Conservation (phyloP, 2,888 invertebrate species). For the Trachelus iudaicus region DNA sequence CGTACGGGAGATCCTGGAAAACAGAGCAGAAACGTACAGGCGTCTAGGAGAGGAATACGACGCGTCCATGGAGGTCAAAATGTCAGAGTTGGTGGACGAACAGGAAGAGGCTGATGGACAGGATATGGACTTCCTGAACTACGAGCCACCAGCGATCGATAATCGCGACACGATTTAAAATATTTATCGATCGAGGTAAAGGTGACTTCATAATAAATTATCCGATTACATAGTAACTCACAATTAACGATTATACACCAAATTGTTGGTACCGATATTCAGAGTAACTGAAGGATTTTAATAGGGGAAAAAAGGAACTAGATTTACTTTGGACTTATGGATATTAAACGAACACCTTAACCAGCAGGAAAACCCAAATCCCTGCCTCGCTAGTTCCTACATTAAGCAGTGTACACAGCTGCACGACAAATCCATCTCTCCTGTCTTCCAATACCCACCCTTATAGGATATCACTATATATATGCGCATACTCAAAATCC, state of each 20-base stretch:
- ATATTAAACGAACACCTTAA: constrained; percentile 41
- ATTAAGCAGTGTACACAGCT: constrained; percentile 64
- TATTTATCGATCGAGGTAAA: constrained; percentile 3
- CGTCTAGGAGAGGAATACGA: constrained; percentile 61
- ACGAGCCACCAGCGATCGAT: constrained; percentile 23
- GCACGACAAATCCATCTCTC: constrained; percentile 61
- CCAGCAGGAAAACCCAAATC: constrained; percentile 49
- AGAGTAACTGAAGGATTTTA: not conserved
- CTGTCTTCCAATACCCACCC: constrained; percentile 28
- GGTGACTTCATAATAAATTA: not conserved
- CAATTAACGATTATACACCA: not conserved
- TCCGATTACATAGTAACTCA: not conserved
- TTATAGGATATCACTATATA: not conserved
- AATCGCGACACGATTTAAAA: constrained; percentile 7
- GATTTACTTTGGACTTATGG: not conserved
- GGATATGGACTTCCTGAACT: constrained; percentile 22
- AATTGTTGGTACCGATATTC: not conserved
- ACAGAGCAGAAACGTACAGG: constrained; percentile 74
- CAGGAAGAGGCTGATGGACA: constrained; percentile 57
- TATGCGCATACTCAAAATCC: constrained; percentile 24
- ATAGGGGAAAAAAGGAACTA: not conserved
- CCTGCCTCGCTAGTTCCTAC: constrained; percentile 34
- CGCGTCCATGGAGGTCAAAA: constrained; percentile 32
- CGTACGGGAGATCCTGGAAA: constrained; percentile 81
- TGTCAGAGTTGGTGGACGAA: constrained; percentile 20